Conservation (phyloP, 2,113 vertebrate genomes). For the Agelaius tricolor region DNA sequence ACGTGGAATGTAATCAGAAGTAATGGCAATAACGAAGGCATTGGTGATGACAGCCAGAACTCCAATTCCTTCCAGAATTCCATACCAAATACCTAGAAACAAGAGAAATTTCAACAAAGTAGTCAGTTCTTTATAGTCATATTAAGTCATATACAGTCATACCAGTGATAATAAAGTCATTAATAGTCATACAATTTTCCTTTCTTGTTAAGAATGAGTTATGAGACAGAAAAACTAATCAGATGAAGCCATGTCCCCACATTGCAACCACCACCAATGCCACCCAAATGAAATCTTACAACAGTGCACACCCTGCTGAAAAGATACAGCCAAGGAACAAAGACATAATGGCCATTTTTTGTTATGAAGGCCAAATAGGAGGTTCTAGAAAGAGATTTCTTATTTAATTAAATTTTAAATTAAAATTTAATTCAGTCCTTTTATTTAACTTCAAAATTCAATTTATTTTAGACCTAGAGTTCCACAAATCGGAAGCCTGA, state of each 20-base stretch:
- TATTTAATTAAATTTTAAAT: not conserved
- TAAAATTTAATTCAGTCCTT: not conserved
- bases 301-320: not conserved
- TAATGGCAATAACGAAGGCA: constrained; percentile 97
- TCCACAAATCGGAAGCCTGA: not conserved
- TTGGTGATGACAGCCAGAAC: constrained; percentile 98
- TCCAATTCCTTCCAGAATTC: constrained; percentile 96
- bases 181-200: not conserved
- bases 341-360: not conserved
- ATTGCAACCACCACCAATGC: not conserved
- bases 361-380: not conserved
- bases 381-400: not conserved
- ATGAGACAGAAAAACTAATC: not conserved
- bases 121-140: not conserved
- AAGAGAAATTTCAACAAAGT: not conserved
- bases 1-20: constrained; percentile 98
- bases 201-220: not conserved
- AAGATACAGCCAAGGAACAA: not conserved
- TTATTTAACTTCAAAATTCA: not conserved
- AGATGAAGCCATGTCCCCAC: not conserved
- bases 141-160: not conserved
- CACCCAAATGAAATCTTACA: not conserved
- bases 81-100: constrained; percentile 93
- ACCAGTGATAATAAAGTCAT: not conserved
- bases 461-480: not conserved